A percentile compares a stretch with the other conserved stretches of the same genome.
Evolutionary conservation across 30 jellyfish, hydroid and myxozoan species (phyloP).

Genomic region (Mastigias papua): DNA sequence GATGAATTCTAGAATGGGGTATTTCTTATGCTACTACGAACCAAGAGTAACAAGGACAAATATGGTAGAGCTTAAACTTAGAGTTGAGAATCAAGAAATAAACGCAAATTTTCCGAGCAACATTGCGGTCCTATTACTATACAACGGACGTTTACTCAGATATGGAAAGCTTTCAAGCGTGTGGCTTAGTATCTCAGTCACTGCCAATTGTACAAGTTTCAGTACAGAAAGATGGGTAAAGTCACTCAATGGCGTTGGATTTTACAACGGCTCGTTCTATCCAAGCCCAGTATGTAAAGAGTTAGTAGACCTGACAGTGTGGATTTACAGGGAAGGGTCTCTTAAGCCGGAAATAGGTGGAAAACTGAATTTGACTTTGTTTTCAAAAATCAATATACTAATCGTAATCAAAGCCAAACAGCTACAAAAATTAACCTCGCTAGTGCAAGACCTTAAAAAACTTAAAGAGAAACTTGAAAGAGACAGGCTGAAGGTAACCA

Average conservation of each 20-base stretch:
- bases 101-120: conserved; percentile 69
- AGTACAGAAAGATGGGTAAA: background rate
- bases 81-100: background rate
- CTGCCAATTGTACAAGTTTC: conserved; percentile 30
- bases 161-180: conserved; percentile 41
- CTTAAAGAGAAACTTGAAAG: background rate
- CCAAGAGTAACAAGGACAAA: conserved; percentile 29
- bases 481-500: background rate
- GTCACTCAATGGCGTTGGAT: conserved; percentile 5
- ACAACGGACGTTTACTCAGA: conserved; percentile 8
- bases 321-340: background rate
- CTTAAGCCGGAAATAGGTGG: background rate
- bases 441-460: background rate
- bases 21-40: conserved; percentile 63
- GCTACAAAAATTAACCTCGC: background rate
- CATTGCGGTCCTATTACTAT: conserved; percentile 4
- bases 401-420: background rate
- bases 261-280: conserved; percentile 33
- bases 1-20: conserved; percentile 24
- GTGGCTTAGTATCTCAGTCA: background rate
- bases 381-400: conserved; percentile 34
- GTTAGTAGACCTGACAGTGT: background rate
- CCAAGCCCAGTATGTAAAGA: background rate
- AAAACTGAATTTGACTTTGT: background rate
- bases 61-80: background rate